A percentile compares a stretch with the other conserved stretches of the same genome.
Conservation (phyloP, 2,113 vertebrate species). For the Petaurus breviceps region DNA sequence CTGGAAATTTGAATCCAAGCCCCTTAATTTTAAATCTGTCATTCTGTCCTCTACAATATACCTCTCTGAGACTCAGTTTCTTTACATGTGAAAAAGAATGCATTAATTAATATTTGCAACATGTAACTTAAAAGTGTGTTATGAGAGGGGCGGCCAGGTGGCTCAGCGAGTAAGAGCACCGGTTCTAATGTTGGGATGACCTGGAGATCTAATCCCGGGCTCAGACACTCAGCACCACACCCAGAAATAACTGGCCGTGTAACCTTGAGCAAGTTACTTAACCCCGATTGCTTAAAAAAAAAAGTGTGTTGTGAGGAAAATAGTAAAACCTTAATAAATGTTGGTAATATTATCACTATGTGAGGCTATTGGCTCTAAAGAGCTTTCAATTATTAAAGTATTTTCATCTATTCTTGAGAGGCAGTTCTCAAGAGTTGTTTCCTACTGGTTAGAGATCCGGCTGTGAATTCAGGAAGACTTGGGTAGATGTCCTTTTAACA, state of each 20-base stretch:
- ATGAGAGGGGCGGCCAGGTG: too few species aligned
- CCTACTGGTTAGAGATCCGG: neutral
- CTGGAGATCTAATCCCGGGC: too few species aligned
- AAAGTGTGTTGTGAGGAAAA: neutral
- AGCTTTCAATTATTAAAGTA: neutral
- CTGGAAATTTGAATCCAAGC: neutral
- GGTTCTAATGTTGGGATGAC: too few species aligned
- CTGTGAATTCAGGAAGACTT: neutral
- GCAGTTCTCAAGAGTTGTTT: neutral
- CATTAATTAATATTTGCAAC: neutral
- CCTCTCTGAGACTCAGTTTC: neutral
- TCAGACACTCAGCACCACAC: too few species aligned
- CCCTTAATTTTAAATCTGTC: neutral
- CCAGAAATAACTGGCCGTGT: too few species aligned
- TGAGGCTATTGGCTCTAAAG: neutral
- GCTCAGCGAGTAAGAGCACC: too few species aligned
- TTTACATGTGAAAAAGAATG: neutral
- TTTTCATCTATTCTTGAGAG: neutral
- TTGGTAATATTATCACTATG: neutral
- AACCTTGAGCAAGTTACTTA: too few species aligned
- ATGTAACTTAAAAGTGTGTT: neutral
- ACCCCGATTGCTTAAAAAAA: too few species aligned
- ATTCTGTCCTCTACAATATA: neutral
- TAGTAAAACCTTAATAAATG: neutral
- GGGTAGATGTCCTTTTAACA: neutral